Percentiles rank a stretch among this genome's conserved stretches.
phyloP scores from a whole-genome alignment of 2,113 vertebrate species.

The Cyanistes caeruleus region DNA sequence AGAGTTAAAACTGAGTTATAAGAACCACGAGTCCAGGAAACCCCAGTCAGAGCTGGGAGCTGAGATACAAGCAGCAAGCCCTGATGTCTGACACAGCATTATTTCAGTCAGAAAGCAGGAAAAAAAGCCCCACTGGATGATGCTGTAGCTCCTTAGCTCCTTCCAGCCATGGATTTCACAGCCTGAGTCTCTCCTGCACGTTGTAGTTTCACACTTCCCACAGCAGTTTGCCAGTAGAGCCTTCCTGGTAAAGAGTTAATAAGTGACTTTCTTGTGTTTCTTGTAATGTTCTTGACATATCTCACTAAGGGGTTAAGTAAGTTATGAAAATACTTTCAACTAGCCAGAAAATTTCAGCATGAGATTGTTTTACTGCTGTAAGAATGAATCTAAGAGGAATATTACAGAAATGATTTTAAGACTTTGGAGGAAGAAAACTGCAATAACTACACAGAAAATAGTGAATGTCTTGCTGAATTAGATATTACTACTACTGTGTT shows the following conservation, averaged over 20 bases:
- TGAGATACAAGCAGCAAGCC: background rate
- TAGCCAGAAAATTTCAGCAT: background rate
- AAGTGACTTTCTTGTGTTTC: background rate
- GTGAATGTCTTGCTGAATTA: slow-evolving; percentile 1
- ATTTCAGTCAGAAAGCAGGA: slow-evolving; percentile 9
- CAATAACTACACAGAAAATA: slow-evolving; percentile 22
- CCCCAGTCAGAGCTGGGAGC: background rate
- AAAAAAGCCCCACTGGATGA: background rate
- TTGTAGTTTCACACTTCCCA: background rate
- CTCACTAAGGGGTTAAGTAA: background rate
- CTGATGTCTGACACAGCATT: background rate
- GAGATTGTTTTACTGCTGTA: background rate
- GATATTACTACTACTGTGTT: background rate
- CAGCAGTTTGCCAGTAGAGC: background rate
- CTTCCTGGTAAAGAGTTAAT: background rate
- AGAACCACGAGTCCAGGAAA: background rate
- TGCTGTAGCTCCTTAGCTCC: slow-evolving; percentile 11
- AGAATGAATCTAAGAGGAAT: background rate
- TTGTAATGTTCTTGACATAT: background rate
- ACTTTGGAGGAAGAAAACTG: background rate
- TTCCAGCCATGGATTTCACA: slow-evolving; percentile 18
- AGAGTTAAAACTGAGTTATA: background rate
- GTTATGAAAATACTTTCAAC: background rate
- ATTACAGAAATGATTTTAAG: background rate
- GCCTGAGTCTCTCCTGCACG: background rate